Evolutionary conservation across 1,140 invertebrate genomes (phyloP), one percentile per base, ranked within the genome.

Genomic region (Euura saliciscinereae): DNA sequence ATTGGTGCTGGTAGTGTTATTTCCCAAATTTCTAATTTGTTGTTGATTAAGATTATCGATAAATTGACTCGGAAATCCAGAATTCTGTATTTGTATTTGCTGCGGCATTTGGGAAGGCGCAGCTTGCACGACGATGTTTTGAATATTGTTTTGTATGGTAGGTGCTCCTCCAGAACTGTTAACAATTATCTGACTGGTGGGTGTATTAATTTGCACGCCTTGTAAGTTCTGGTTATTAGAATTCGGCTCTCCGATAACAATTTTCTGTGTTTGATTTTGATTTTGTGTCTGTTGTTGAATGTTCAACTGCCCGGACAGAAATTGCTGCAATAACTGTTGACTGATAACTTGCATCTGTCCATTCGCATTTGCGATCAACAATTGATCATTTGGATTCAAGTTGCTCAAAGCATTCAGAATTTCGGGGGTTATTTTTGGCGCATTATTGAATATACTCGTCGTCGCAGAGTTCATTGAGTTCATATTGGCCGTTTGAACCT

Each of bases 21-120:
- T 80, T 8, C 80, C 81, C 43, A 87, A 77, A 70, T 84, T 86
- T 6, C 83, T 82, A 46, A 87, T 85, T 72, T 87, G 86, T 65
- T 88, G 86, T 70, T 88, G 86, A 83, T 88, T 88, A 45, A 88
- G 69, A 77, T 87, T 86, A 72, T 88, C 86, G 67, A 88, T 86
- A 71, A 88, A 88, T 68, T 87, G 85, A 78, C 79, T 87, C 6
- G 86, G 86, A 59, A 87, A 88, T 6, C 77, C 77, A 6, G 85
- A 86, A 80, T 87, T 88, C 75, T 87, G 86, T 70, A 88, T 87
- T 71, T 87, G 86, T 73, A 88, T 87, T 42, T 86, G 84, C 69
- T 86, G 86, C 1, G 86, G 85, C 78, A 88, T 85, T 66, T 88
- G 86, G 2, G 85, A 84, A 4, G 85, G 84, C 3, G 85, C 79